Conservation (phyloP, 1,140 invertebrate species). For the Procambarus virginalis region DNA sequence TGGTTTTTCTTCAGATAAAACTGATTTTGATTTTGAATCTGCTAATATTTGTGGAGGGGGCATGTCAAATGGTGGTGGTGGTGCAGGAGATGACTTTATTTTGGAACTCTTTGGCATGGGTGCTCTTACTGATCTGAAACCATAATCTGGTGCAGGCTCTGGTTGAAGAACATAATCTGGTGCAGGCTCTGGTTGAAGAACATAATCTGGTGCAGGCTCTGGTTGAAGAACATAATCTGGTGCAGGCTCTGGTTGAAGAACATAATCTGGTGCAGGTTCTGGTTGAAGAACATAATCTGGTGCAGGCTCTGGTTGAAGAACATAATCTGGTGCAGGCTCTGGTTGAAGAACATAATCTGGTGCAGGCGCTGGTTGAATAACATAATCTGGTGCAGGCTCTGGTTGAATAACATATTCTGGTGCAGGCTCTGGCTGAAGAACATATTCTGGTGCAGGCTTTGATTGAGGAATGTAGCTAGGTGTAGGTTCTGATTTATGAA, state of each 20-base stretch:
- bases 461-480: background rate
- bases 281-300: constrained; percentile 1
- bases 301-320: background rate
- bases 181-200: constrained; percentile 29
- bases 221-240: background rate
- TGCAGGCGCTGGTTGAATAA: constrained; percentile 24
- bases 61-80: constrained; percentile 62
- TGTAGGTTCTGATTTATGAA: constrained; percentile 20
- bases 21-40: background rate
- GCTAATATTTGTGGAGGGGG: constrained; percentile 18
- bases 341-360: constrained; percentile 30
- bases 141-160: constrained; percentile 46
- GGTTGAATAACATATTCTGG: background rate
- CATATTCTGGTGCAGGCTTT: constrained; percentile 21
- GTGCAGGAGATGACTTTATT: constrained; percentile 28
- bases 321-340: constrained; percentile 23
- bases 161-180: constrained; percentile 1
- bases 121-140: constrained; percentile 61
- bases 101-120: constrained; percentile 36
- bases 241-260: constrained; percentile 4
- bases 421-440: background rate
- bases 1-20: background rate
- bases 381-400: constrained; percentile 3
- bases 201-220: constrained; percentile 38
- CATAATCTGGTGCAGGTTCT: constrained; percentile 39